These are phyloP conservation scores for Stichodactyla mertensii DNA, from an alignment of 64 coral and sea anemone genomes.

Conservation along the genomic window DNA sequence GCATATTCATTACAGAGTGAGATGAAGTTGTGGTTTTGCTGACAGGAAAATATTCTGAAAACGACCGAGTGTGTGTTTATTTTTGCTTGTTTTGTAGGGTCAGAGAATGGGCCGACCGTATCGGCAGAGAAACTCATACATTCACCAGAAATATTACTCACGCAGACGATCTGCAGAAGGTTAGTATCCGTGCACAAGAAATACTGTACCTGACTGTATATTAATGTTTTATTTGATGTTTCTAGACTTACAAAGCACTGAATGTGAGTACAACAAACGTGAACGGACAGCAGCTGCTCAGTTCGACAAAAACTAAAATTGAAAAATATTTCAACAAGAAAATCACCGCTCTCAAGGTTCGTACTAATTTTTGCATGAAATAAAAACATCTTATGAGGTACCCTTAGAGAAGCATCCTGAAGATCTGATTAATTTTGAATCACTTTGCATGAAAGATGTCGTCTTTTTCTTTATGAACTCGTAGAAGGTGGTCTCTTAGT, in stretches of 20 bases:
- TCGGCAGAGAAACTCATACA: neutral
- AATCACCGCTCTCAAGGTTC: conserved; percentile 39
- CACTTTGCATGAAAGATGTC: conserved; percentile 1
- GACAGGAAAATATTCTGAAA: neutral
- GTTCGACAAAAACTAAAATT: conserved; percentile 22
- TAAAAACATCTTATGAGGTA: neutral
- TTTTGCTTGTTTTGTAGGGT: conserved; percentile 30
- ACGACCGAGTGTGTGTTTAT: conserved; percentile 12
- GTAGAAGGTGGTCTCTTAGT: conserved; percentile 18
- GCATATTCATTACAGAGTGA: neutral
- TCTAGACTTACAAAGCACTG: conserved; percentile 40
- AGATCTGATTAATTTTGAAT: neutral
- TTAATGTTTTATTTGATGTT: conserved; percentile 19
- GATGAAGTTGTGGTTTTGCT: conserved; percentile 12
- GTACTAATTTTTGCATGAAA: conserved; percentile 16
- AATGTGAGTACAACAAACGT: conserved; percentile 8
- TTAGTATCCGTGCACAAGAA: neutral
- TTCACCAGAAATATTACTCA: neutral
- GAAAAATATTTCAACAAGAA: conserved; percentile 34
- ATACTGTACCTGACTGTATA: conserved; percentile 31
- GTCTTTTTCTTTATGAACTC: conserved; percentile 19
- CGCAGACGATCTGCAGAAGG: conserved; percentile 3
- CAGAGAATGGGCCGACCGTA: conserved; percentile 27
- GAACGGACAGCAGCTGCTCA: conserved; percentile 21
- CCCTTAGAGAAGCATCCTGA: neutral